Base-by-base conservation (phyloP, 2,113 vertebrate species). In the Melanotaenia duboulayi region DNA sequence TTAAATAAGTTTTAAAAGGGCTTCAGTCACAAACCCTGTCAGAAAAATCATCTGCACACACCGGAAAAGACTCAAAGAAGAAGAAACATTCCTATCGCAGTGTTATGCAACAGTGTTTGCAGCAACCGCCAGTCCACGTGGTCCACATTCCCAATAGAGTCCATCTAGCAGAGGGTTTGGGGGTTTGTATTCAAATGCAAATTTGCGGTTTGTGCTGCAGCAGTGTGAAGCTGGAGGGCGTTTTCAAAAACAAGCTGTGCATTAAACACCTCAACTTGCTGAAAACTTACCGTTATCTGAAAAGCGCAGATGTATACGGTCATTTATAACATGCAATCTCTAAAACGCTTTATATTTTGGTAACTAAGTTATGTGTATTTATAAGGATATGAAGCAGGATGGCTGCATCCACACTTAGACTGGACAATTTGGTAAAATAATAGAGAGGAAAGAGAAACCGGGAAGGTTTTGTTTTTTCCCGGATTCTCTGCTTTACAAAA, bases 121-220 rank as follows among this genome's bases (percentile, higher is more conserved):
- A 65, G 39, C 23, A 28, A 50, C 48, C 64, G 3, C 24, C 57
- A 64, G 61, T 39, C 49, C 62, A 68, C 64, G 40, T 82, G 70
- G 32, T 40, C 52, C 40, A 28, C 72, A 84, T 80, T 80, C 76
- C 63, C 71, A 55, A 17, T n/a, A 39, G 25, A 56, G 66, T 51
- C 48, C 54, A 22, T 44, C 65, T 37, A 54, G 57, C 40, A 20
- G 19, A 75, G 65, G 52, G 48, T 16, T 51, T n/a, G 25, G 25
- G 25, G 56, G 56, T 66, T 42, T 75, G 40, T 40, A 60, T 81
- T 83, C 40, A 79, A 63, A 83, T 74, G 55, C 7, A 46, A 80
- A 74, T 69, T 69, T 81, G 82, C 81, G 84, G 61, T 60, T 67
- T 70, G 16, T 40, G 16, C 74, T 71, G 74, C 87, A 82, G 72